Evolutionary conservation across 2,113 vertebrate species (phyloP).

Genomic region (Abramis brama): DNA sequence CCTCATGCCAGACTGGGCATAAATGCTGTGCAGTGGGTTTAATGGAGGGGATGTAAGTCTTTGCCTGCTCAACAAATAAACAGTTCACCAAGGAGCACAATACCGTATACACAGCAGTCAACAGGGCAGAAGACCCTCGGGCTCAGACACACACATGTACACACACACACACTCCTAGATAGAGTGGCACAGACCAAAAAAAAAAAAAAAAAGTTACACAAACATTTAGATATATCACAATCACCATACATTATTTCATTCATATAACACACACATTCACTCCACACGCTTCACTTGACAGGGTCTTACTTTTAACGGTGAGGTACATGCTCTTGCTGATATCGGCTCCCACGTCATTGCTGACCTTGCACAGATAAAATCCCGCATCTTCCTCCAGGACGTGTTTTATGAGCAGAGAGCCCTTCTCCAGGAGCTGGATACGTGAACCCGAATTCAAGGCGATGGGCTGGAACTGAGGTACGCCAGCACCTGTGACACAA

Average conservation of each 20-base stretch:
- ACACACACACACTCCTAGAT: neutral
- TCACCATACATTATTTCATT: neutral
- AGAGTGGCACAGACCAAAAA: neutral
- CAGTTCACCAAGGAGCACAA: constrained; percentile 44
- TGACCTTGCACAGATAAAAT: constrained; percentile 99
- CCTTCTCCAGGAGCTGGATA: constrained; percentile 92
- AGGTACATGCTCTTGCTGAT: constrained; percentile 99
- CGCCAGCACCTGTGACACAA: constrained; percentile 83
- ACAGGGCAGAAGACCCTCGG: constrained; percentile 44
- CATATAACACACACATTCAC: neutral
- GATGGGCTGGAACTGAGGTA: constrained; percentile 97
- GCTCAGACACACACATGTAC: constrained; percentile 1
- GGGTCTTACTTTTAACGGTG: constrained; percentile 98
- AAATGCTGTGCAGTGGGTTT: constrained; percentile 45
- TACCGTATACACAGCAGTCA: constrained; percentile 39
- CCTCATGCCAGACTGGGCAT: constrained; percentile 35
- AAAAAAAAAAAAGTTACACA: too few relatives aligned
- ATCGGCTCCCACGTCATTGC: constrained; percentile 99
- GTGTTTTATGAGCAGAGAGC: constrained; percentile 95
- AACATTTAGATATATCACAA: neutral
- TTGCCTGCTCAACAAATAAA: constrained; percentile 49
- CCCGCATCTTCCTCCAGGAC: constrained; percentile 97
- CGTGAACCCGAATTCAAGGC: constrained; percentile 87
- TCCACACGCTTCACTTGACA: constrained; percentile 4
- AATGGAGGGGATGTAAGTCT: constrained; percentile 55